A percentile compares a stretch with the other conserved stretches of the same genome.
phyloP scores from a whole-genome alignment of 2,888 invertebrate species.

The Galeruca laticollis region DNA sequence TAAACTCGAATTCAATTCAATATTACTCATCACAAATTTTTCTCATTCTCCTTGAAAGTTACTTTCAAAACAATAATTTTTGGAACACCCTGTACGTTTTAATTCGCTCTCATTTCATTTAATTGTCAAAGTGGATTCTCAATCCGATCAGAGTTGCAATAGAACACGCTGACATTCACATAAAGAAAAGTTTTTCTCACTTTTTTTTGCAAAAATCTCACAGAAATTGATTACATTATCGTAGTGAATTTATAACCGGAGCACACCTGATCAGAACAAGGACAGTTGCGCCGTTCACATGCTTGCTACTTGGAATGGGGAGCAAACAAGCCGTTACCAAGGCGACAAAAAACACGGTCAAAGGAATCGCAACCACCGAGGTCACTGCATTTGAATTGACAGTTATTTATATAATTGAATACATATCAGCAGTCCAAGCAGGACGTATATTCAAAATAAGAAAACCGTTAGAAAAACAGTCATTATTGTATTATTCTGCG shows the following conservation, averaged over 20 bases:
- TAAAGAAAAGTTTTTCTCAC: neutral
- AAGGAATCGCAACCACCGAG: conserved; percentile 4
- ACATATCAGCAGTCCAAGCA: too few relatives aligned
- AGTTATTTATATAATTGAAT: too few relatives aligned
- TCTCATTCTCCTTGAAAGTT: too few relatives aligned
- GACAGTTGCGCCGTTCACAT: conserved; percentile 35
- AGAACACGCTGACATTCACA: neutral
- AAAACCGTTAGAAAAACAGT: too few relatives aligned
- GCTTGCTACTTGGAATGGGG: conserved; percentile 23
- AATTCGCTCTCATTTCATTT: neutral
- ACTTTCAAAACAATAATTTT: too few relatives aligned
- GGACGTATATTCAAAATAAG: too few relatives aligned
- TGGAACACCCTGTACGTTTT: neutral
- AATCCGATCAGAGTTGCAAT: neutral
- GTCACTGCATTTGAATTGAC: conserved; percentile 4
- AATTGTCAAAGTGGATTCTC: neutral
- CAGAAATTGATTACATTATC: conserved; percentile 16
- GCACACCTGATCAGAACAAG: conserved; percentile 30
- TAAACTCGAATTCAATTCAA: too few relatives aligned
- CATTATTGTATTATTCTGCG: too few relatives aligned
- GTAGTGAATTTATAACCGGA: conserved; percentile 9
- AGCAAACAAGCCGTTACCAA: conserved; percentile 31
- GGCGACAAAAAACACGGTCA: conserved; percentile 25
- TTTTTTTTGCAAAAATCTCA: conserved; percentile 1
- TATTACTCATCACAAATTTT: too few relatives aligned